phyloP scores from a whole-genome alignment of 1,140 invertebrate species.

The Bradynema listronoti region DNA sequence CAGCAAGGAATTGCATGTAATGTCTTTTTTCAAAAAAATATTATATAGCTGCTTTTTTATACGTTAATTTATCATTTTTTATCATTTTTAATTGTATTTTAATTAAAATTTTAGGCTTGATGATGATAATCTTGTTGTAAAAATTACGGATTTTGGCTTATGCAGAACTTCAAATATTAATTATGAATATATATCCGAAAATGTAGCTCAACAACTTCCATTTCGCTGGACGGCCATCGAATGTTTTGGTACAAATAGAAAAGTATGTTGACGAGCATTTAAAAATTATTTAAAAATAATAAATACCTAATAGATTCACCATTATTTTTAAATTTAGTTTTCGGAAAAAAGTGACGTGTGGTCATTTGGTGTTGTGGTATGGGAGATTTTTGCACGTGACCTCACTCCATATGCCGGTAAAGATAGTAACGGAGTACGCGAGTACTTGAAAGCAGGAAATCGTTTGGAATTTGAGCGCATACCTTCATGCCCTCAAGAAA shows the following conservation, averaged over 20 bases:
- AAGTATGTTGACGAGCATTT: too few species aligned
- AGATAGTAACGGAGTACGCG: slow-evolving; percentile 8
- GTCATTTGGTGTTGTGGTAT: slow-evolving; percentile 32
- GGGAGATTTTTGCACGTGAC: slow-evolving; percentile 34
- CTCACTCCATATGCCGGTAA: slow-evolving; percentile 21
- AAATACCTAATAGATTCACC: too few species aligned
- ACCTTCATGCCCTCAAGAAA: slow-evolving; percentile 14
- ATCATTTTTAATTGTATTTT: slow-evolving; percentile 2
- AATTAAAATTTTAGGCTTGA: slow-evolving; percentile 64
- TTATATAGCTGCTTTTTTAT: slow-evolving; percentile 1
- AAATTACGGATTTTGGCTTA: slow-evolving; percentile 97
- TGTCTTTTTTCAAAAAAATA: slow-evolving; percentile 13
- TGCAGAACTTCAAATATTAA: slow-evolving; percentile 64
- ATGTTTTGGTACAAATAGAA: slow-evolving; percentile 22
- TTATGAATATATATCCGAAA: slow-evolving; percentile 20
- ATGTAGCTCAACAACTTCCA: slow-evolving; percentile 18
- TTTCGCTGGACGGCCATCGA: slow-evolving; percentile 40
- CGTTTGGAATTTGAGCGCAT: neutral
- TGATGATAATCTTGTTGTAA: slow-evolving; percentile 73
- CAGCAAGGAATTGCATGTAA: slow-evolving; percentile 77
- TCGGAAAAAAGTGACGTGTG: slow-evolving; percentile 38
- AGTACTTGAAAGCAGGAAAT: slow-evolving; percentile 13
- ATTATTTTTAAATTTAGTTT: slow-evolving; percentile 28
- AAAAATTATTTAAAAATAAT: too few species aligned
- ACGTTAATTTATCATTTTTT: neutral